Evolutionary conservation across 2,888 invertebrate species (phyloP), one percentile per base, ranked within the genome.

Genomic region (Parnassius glacialis): DNA sequence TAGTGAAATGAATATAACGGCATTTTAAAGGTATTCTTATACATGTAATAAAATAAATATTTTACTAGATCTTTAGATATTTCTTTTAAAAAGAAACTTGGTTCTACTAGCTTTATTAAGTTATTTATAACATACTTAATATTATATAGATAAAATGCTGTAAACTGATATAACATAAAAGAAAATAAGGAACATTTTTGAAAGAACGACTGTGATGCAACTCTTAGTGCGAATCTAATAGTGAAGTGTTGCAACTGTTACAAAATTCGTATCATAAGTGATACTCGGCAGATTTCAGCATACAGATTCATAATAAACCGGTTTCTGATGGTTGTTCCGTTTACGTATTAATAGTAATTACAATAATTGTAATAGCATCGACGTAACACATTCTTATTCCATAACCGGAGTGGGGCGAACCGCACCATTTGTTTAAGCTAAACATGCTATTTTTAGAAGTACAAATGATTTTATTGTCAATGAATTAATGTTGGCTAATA

Each of bases 1-100:
- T 62, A 70, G 58, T 68, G 67, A 72, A 74, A 74, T 76, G 67
- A 72, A 68, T 71, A 72, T 65, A 72, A 65, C 65, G 62, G 71
- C 70, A 70, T 69, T 64, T 65, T 44, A 51, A 44, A 43, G 13
- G 9, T 47, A 16, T 52, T 54, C 45, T 41, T 52, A 12, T 42
- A 25, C 7, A 9, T 25, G 16, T 45, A 16, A 45, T 10, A 47
- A 20, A 3, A 44, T 25, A 54, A 54, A 54, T 44, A 25, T 12
- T 16, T 44, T 48, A 7, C 9, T 48, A 9, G 10, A 13, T 48
- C 48, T 13, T 5, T 48, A 13, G 7, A 45, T 0, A 43, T 2
- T 43, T 43, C 11, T 11, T 11, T 11, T 43, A 43, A 43, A 43
- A 43, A 11, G 10, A 11, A 9, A 25, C 25, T 25, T 25, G 3